Conservation (phyloP, 1,140 invertebrate genomes). For the Leguminivora glycinivorella region DNA sequence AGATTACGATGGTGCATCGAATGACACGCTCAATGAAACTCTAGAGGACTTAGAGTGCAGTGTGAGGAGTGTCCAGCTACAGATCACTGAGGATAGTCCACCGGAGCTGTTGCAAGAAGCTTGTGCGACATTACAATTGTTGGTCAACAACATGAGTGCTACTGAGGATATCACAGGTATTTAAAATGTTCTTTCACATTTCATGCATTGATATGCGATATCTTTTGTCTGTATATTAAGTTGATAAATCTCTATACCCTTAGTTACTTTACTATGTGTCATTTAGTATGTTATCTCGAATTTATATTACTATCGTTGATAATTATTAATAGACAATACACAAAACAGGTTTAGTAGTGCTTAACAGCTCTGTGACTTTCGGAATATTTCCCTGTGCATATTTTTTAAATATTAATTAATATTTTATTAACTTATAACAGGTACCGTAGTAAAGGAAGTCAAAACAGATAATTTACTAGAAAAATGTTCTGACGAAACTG, state of each 20-base stretch:
- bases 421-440: conserved; percentile 29
- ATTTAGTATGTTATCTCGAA: no score
- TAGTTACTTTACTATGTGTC: no score
- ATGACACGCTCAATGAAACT: conserved; percentile 68
- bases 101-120: conserved; percentile 64
- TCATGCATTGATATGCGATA: no score
- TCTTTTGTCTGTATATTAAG: no score
- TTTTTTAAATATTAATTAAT: background rate
- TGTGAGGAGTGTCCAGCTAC: conserved; percentile 72
- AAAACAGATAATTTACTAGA: conserved; percentile 44
- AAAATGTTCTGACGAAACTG: conserved; percentile 55
- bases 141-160: conserved; percentile 56
- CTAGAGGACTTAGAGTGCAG: conserved; percentile 75
- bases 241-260: no score
- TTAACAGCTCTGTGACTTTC: no score
- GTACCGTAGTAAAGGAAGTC: conserved; percentile 34
- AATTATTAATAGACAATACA: no score
- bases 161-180: conserved; percentile 36
- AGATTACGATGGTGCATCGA: conserved; percentile 53
- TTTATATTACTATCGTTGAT: no score
- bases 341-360: no score
- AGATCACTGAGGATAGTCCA: conserved; percentile 65
- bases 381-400: no score
- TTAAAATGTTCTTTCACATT: no score
- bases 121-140: conserved; percentile 56